Percentiles rank a stretch among this genome's conserved stretches.
These are phyloP conservation scores for Pyrochroa serraticornis DNA, from an alignment of 2,888 invertebrate genomes.

Conservation along the genomic window DNA sequence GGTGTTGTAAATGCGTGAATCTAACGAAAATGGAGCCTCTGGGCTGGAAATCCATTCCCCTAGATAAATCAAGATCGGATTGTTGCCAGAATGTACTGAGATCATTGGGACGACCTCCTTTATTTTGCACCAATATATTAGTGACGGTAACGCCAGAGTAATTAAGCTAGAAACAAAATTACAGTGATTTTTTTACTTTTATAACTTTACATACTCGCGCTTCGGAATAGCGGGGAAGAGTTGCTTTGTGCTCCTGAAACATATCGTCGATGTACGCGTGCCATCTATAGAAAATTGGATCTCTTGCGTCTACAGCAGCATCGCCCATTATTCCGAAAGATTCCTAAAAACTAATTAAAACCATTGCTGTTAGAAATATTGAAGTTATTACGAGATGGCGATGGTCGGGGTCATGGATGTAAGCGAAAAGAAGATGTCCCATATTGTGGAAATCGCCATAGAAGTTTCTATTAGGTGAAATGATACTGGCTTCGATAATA, in stretches of 20 bases:
- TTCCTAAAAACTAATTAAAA: slow-evolving; percentile 63
- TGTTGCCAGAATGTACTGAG: slow-evolving; percentile 80
- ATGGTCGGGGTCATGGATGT: slow-evolving; percentile 81
- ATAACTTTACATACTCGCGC: slow-evolving; percentile 59
- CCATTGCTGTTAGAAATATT: too few relatives aligned
- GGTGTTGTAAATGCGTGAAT: slow-evolving; percentile 78
- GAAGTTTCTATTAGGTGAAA: slow-evolving; percentile 71
- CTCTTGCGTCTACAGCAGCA: slow-evolving; percentile 83
- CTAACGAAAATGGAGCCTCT: slow-evolving; percentile 75
- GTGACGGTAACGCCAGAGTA: slow-evolving; percentile 69
- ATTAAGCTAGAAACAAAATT: slow-evolving; percentile 60
- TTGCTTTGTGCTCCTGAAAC: slow-evolving; percentile 76
- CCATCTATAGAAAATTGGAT: slow-evolving; percentile 87
- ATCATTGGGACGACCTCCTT: slow-evolving; percentile 61
- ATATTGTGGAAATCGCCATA: slow-evolving; percentile 86
- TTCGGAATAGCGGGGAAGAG: slow-evolving; percentile 68
- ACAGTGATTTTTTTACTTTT: neutral
- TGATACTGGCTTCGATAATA: slow-evolving; percentile 74
- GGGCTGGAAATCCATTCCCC: slow-evolving; percentile 84
- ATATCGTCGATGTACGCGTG: slow-evolving; percentile 80
- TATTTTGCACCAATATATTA: slow-evolving; percentile 62
- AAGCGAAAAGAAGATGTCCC: slow-evolving; percentile 79
- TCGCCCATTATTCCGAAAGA: slow-evolving; percentile 85
- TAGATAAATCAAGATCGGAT: slow-evolving; percentile 75
- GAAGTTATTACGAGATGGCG: slow-evolving; percentile 66